These are phyloP conservation scores for Coreoperca whiteheadi DNA, from an alignment of 2,113 vertebrate species.

Conservation along the genomic window DNA sequence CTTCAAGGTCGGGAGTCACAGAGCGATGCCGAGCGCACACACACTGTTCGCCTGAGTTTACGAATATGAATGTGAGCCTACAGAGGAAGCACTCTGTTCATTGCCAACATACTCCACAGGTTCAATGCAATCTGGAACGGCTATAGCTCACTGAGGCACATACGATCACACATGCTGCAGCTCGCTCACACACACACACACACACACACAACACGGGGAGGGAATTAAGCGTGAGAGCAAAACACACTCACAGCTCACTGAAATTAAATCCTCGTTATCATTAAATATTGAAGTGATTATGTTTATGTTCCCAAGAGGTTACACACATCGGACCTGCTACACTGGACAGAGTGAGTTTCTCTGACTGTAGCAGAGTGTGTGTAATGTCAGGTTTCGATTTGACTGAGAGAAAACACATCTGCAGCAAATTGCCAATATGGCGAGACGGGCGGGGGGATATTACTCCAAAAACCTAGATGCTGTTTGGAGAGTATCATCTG, in stretches of 20 bases:
- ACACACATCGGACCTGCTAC: not conserved
- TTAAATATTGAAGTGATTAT: conserved; percentile 6
- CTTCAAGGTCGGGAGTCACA: conserved; percentile 1
- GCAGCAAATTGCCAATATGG: no score
- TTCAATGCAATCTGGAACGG: not conserved
- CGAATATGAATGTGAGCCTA: conserved; percentile 38
- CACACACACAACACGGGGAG: not conserved
- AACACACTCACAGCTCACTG: not conserved
- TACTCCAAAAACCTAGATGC: no score
- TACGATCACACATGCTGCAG: not conserved
- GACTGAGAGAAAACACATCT: no score
- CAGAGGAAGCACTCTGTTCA: not conserved
- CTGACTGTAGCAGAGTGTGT: no score
- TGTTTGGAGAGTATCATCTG: not conserved
- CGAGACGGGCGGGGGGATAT: no score
- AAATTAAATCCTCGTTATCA: not conserved
- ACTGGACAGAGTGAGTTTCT: not conserved
- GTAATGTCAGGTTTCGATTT: no score
- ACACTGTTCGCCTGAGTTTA: not conserved
- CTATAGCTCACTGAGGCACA: conserved; percentile 6
- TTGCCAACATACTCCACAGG: not conserved
- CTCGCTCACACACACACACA: conserved; percentile 8
- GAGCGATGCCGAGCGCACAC: not conserved
- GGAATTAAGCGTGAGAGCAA: not conserved
- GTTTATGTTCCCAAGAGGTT: not conserved